Percentiles rank a stretch among this genome's conserved stretches.
Evolutionary conservation across 2,113 vertebrate genomes (phyloP).

Genomic region (Geothlypis trichas): DNA sequence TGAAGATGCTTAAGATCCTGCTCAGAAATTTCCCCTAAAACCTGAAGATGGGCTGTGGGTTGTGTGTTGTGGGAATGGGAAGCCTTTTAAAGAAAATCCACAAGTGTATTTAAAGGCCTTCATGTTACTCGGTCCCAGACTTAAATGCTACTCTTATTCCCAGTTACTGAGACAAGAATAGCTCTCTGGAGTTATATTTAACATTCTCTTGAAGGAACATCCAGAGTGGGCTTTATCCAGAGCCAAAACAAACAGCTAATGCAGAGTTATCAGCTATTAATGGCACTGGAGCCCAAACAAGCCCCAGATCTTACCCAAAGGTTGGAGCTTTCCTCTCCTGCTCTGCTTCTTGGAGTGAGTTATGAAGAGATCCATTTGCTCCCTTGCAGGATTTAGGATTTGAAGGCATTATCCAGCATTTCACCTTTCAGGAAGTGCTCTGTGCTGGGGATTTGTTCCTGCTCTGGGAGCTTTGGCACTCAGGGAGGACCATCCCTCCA

Average conservation of each 20-base stretch:
- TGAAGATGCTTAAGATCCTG: too few species aligned
- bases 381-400: neutral
- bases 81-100: neutral
- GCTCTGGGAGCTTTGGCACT: neutral
- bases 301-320: neutral
- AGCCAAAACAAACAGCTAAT: slow-evolving; percentile 11
- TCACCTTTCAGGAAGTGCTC: neutral
- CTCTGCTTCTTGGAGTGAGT: neutral
- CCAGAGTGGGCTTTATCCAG: neutral
- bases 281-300: neutral
- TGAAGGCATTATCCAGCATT: neutral
- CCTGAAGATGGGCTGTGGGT: neutral
- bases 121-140: neutral
- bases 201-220: neutral
- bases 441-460: neutral
- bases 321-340: neutral
- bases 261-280: neutral
- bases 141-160: neutral
- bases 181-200: slow-evolving; percentile 16
- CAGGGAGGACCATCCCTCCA: neutral
- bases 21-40: too few species aligned
- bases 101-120: neutral
- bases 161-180: slow-evolving; percentile 9
- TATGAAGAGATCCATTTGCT: neutral
- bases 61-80: neutral